These are phyloP conservation scores for Calypte anna DNA, from an alignment of 2,113 vertebrate genomes.

Conservation along the genomic window DNA sequence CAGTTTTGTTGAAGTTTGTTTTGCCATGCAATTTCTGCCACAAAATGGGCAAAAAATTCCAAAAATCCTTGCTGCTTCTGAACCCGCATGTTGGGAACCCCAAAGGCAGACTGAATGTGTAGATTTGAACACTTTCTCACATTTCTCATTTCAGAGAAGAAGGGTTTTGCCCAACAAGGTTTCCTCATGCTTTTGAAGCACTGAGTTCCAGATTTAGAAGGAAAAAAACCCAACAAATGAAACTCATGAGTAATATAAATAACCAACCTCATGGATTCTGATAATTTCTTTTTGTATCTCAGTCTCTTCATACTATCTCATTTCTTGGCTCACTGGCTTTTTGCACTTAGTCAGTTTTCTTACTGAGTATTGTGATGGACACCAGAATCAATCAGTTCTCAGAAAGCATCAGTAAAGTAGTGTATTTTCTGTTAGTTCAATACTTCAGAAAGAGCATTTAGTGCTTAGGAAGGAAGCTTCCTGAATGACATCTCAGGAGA, in stretches of 20 bases:
- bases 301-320: not conserved
- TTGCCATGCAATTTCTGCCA: not conserved
- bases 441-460: not conserved
- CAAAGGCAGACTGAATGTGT: not conserved
- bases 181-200: not conserved
- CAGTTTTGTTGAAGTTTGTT: not conserved
- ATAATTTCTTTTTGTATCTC: not conserved
- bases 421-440: not conserved
- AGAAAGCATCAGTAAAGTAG: not conserved
- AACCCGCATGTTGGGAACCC: not conserved
- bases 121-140: not conserved
- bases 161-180: not conserved
- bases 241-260: not conserved
- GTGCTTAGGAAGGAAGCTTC: conserved; percentile 26
- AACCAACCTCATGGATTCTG: not conserved
- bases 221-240: not conserved
- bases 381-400: not conserved
- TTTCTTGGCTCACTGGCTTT: not conserved
- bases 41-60: not conserved
- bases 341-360: not conserved
- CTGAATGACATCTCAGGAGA: conserved; percentile 32
- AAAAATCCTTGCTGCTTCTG: not conserved
- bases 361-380: not conserved
- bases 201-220: not conserved
- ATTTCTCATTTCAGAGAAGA: not conserved